These are phyloP conservation scores for Drosophila tropicalis DNA, from an alignment of 1,140 invertebrate species.

Conservation along the genomic window DNA sequence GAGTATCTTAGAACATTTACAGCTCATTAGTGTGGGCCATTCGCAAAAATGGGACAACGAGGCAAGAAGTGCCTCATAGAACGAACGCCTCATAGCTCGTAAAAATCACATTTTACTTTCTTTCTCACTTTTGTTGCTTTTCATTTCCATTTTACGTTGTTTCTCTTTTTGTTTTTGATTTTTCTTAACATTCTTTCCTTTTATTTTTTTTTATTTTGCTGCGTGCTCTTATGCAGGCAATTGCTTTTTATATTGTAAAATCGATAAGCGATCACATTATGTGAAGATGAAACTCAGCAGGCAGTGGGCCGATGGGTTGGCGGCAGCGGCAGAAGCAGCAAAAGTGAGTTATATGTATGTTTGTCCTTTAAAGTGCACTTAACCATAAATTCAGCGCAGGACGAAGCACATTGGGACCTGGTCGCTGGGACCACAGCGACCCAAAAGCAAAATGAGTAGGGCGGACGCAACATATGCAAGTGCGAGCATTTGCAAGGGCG, in stretches of 20 bases:
- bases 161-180: constrained; percentile 20
- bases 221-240: constrained; percentile 68
- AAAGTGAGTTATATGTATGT: constrained; percentile 78
- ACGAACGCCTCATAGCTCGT: constrained; percentile 60
- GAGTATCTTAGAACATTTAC: constrained; percentile 39
- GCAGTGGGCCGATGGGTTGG: not conserved
- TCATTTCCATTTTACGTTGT: not conserved
- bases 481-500: constrained; percentile 42
- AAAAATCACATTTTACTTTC: constrained; percentile 75
- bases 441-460: not conserved
- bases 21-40: constrained; percentile 53
- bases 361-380: constrained; percentile 81
- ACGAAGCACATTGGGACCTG: constrained; percentile 27
- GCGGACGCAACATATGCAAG: constrained; percentile 58
- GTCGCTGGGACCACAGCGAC: not conserved
- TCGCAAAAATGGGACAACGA: constrained; percentile 11
- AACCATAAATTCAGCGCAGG: constrained; percentile 70
- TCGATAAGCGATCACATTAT: constrained; percentile 82
- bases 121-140: constrained; percentile 31
- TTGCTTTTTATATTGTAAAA: constrained; percentile 82
- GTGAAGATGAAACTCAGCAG: constrained; percentile 31
- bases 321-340: constrained; percentile 46
- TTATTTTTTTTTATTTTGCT: not conserved
- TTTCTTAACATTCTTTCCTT: not conserved
- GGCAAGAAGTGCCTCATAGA: constrained; percentile 29